Conservation (phyloP, 1,140 invertebrate genomes). For the Argopecten irradians region DNA sequence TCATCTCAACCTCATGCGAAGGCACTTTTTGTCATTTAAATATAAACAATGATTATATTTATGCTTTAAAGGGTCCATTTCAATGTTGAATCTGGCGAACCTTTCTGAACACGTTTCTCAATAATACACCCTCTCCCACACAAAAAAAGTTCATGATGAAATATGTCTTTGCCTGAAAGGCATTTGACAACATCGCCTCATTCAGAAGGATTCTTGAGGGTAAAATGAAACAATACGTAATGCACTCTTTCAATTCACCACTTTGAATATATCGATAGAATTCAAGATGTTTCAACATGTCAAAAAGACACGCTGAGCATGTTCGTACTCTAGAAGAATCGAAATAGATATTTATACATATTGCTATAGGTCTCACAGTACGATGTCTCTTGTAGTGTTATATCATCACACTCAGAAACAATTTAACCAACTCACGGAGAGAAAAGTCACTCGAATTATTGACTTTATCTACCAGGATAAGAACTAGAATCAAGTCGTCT, state of each 20-base stretch:
- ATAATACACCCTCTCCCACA: neutral
- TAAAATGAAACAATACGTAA: no score
- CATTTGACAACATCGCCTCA: no score
- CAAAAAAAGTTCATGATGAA: neutral
- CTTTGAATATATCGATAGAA: no score
- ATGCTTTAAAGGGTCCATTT: neutral
- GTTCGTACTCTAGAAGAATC: no score
- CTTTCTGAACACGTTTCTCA: neutral
- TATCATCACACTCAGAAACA: neutral
- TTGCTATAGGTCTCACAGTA: neutral
- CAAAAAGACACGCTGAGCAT: neutral
- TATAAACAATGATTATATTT: neutral
- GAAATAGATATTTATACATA: neutral
- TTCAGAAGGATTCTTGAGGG: no score
- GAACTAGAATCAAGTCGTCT: neutral
- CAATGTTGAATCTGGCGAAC: neutral
- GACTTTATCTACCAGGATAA: neutral
- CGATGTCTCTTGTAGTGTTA: neutral
- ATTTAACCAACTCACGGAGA: neutral
- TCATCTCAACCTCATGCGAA: slow-evolving; percentile 5
- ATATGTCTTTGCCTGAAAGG: neutral
- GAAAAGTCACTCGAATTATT: neutral
- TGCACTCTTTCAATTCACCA: no score
- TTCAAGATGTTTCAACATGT: neutral
- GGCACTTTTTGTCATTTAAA: neutral